Evolutionary conservation across 2,888 invertebrate species (phyloP).

Genomic region (Lasioglossum morio): DNA sequence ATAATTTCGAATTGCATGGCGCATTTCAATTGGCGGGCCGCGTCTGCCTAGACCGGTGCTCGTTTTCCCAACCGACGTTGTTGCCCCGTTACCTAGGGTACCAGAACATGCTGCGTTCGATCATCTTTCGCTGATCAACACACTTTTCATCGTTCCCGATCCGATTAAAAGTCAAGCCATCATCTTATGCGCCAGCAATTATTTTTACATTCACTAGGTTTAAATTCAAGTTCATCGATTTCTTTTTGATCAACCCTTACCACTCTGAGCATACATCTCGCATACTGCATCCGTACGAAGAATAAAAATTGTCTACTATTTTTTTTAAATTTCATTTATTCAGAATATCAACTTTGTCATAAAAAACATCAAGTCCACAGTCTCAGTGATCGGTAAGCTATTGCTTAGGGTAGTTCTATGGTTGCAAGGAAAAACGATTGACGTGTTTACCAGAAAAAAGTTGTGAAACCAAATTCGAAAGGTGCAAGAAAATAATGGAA

Average conservation of each 20-base stretch:
- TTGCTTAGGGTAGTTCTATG: too few species aligned
- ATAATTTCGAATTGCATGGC: conserved; percentile 74
- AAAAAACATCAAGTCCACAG: too few species aligned
- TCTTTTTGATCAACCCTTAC: background rate
- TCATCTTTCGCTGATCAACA: background rate
- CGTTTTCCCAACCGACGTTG: conserved; percentile 60
- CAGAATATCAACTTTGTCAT: too few species aligned
- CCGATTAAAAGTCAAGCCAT: background rate
- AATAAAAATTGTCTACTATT: background rate
- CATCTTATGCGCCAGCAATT: background rate
- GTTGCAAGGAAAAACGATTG: too few species aligned
- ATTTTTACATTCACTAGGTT: background rate
- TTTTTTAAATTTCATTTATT: too few species aligned
- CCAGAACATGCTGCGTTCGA: background rate
- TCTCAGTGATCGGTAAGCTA: too few species aligned
- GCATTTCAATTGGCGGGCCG: conserved; percentile 66
- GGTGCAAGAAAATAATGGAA: too few species aligned
- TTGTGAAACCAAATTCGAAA: too few species aligned
- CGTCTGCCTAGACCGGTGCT: conserved; percentile 64
- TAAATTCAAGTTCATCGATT: background rate
- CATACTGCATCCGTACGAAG: background rate
- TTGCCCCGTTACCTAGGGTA: conserved; percentile 29
- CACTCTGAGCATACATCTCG: background rate
- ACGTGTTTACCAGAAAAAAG: too few species aligned
- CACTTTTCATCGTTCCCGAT: background rate